phyloP scores from a whole-genome alignment of 2,113 vertebrate genomes.

The Parotia lawesii region DNA sequence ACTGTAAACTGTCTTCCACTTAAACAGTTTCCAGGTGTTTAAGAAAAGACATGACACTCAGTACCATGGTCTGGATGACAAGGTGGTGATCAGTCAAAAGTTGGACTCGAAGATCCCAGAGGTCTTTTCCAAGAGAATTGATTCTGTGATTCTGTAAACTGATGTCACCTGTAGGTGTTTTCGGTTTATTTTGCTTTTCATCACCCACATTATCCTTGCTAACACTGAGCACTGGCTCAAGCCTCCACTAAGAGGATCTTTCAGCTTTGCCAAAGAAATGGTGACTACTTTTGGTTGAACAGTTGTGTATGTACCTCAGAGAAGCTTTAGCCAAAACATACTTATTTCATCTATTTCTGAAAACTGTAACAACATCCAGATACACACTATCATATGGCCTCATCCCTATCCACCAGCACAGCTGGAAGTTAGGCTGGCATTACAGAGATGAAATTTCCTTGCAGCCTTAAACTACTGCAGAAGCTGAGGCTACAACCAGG shows the following conservation, averaged over 20 bases:
- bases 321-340: background rate
- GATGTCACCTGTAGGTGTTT: background rate
- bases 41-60: background rate
- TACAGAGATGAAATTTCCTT: background rate
- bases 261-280: background rate
- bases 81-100: background rate
- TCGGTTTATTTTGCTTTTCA: background rate
- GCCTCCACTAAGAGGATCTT: background rate
- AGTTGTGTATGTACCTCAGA: background rate
- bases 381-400: background rate
- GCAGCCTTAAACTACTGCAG: background rate
- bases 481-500: background rate
- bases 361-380: background rate
- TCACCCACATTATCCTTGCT: background rate
- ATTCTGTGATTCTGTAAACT: background rate
- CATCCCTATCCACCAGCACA: background rate
- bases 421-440: background rate
- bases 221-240: background rate
- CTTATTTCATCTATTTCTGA: background rate
- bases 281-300: background rate
- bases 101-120: fast-evolving
- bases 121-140: background rate
- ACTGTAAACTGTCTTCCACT: background rate
- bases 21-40: background rate
- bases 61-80: background rate